Percentiles rank a stretch among this genome's conserved stretches.
Conservation (phyloP, 2,888 invertebrate genomes). For the Suillia variegata region DNA sequence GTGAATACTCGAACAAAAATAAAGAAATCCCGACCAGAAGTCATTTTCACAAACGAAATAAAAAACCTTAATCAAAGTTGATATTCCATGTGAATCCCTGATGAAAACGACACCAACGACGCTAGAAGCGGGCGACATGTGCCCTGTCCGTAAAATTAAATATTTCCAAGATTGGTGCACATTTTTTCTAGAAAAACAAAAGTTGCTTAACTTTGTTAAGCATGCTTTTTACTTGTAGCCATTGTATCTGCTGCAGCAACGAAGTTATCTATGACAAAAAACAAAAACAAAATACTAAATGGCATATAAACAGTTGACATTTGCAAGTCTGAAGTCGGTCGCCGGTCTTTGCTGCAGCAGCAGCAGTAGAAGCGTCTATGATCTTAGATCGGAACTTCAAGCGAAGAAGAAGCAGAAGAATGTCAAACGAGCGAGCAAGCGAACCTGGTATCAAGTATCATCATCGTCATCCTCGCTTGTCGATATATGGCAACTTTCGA, state of each 20-base stretch:
- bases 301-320: constrained; percentile 34
- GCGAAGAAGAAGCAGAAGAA: constrained; percentile 15
- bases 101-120: too few relatives aligned
- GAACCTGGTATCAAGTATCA: too few relatives aligned
- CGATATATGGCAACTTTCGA: too few relatives aligned
- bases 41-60: too few relatives aligned
- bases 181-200: constrained; percentile 9
- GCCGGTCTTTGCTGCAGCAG: constrained; percentile 13
- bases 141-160: not conserved
- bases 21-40: not conserved
- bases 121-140: too few relatives aligned
- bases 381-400: constrained; percentile 23
- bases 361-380: too few relatives aligned
- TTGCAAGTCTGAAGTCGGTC: constrained; percentile 29
- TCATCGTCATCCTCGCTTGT: too few relatives aligned
- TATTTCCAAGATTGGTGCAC: not conserved
- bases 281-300: constrained; percentile 21
- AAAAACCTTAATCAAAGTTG: too few relatives aligned
- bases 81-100: too few relatives aligned
- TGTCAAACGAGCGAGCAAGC: not conserved
- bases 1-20: too few relatives aligned
- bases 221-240: constrained; percentile 24
- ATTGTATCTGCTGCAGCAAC: constrained; percentile 4
- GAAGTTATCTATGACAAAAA: constrained; percentile 4
- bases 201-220: constrained; percentile 21